Percentiles rank a stretch among this genome's conserved stretches.
Evolutionary conservation across 2,113 vertebrate genomes (phyloP).

Genomic region (Pholis gunnellus): DNA sequence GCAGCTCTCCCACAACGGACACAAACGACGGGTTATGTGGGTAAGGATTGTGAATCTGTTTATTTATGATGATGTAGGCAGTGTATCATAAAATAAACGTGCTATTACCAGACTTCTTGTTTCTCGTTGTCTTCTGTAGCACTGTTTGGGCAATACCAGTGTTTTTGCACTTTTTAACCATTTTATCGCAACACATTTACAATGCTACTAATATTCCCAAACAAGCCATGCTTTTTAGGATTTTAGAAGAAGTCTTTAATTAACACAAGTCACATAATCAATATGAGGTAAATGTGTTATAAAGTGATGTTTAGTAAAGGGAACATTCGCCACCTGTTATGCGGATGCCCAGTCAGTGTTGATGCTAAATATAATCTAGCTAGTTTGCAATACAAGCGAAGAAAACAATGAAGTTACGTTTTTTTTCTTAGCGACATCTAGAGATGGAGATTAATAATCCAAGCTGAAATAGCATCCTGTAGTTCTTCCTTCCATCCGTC

Average conservation of each 20-base stretch:
- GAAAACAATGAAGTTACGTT: too few species aligned
- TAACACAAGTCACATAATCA: too few species aligned
- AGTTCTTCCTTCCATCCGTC: too few species aligned
- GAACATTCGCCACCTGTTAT: background rate
- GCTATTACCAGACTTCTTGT: slow-evolving; percentile 36
- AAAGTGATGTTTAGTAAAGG: background rate
- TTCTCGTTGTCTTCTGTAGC: slow-evolving; percentile 30
- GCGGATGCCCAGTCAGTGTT: too few species aligned
- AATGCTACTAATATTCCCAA: background rate
- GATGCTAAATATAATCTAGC: too few species aligned
- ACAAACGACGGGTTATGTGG: slow-evolving; percentile 76
- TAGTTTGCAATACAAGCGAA: too few species aligned
- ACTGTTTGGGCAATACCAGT: background rate
- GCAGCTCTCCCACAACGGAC: slow-evolving; percentile 72
- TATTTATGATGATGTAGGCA: slow-evolving; percentile 80
- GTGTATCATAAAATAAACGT: slow-evolving; percentile 81
- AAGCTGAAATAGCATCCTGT: too few species aligned
- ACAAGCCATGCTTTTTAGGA: background rate
- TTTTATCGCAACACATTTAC: background rate
- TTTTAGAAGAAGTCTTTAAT: background rate
- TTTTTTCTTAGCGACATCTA: too few species aligned
- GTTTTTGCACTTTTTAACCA: background rate
- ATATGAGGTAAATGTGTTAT: background rate
- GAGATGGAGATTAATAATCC: too few species aligned
- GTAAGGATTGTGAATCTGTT: slow-evolving; percentile 79